A percentile compares a stretch with the other conserved stretches of the same genome.
These are phyloP conservation scores for Eupithecia exiguata DNA, from an alignment of 2,888 invertebrate genomes.

Conservation along the genomic window DNA sequence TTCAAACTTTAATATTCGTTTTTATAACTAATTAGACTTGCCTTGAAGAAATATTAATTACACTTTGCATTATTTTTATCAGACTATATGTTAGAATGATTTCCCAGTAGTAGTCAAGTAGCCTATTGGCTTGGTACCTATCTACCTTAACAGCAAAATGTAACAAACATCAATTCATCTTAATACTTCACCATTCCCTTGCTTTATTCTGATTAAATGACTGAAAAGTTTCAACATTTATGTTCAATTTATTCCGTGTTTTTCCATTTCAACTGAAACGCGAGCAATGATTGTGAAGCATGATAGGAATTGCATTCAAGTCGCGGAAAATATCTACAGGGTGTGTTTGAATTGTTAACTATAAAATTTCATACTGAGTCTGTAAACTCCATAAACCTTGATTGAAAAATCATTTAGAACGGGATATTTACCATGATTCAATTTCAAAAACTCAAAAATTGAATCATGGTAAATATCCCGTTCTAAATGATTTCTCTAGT, in stretches of 20 bases:
- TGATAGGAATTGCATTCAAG: not conserved
- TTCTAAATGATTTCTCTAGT: too few species aligned
- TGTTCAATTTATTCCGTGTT: not conserved
- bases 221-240: not conserved
- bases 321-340: not conserved
- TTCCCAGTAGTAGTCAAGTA: too few species aligned
- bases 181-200: not conserved
- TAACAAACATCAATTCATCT: not conserved
- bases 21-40: too few species aligned
- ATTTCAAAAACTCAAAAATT: too few species aligned
- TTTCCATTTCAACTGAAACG: conserved; percentile 4
- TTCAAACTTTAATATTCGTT: too few species aligned
- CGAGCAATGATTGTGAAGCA: not conserved
- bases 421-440: too few species aligned
- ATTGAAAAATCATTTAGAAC: too few species aligned
- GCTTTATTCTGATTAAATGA: not conserved
- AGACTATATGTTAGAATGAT: too few species aligned
- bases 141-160: not conserved
- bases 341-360: not conserved
- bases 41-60: too few species aligned
- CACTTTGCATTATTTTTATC: too few species aligned
- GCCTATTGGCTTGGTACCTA: not conserved
- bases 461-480: too few species aligned
- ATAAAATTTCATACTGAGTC: not conserved
- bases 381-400: not conserved